Percentiles rank a stretch among this genome's conserved stretches.
Evolutionary conservation across 2,797 vertebrate genomes (phyloP).

Genomic region (Crotalus adamanteus): DNA sequence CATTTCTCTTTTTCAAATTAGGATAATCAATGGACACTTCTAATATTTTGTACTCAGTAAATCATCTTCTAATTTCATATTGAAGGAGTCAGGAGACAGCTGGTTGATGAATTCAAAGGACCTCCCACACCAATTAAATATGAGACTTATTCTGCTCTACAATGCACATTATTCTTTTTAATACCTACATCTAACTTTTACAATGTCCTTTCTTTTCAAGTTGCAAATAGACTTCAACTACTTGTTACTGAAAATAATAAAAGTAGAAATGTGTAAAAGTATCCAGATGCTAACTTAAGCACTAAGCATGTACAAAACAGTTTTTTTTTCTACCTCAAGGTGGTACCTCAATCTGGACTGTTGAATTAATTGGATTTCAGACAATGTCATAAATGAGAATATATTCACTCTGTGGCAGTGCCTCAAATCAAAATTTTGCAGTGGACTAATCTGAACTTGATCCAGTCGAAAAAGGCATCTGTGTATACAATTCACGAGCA

Average conservation of each 20-base stretch:
- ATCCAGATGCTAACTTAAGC: not conserved
- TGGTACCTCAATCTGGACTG: not conserved
- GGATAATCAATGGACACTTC: constrained; percentile 11
- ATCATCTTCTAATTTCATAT: constrained; percentile 32
- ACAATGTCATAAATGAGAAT: not conserved
- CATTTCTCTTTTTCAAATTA: not conserved
- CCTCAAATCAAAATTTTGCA: not conserved
- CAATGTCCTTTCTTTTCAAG: constrained; percentile 36
- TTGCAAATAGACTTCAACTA: constrained; percentile 47
- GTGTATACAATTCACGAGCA: not conserved
- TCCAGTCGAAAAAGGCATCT: not conserved
- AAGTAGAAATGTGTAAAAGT: not conserved
- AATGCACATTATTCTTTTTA: constrained; percentile 42
- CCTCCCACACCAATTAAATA: constrained; percentile 50
- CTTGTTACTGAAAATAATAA: not conserved
- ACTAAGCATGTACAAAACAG: not conserved
- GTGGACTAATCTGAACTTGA: not conserved
- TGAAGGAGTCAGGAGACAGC: constrained; percentile 44
- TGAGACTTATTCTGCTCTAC: constrained; percentile 44
- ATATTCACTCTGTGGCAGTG: not conserved
- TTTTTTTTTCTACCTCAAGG: not conserved
- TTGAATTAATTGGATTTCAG: not conserved
- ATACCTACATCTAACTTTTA: constrained; percentile 41
- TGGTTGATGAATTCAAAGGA: constrained; percentile 54
- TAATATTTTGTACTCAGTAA: constrained; percentile 10